Evolutionary conservation across 2,797 vertebrate genomes (phyloP), one percentile per base, ranked within the genome.

Genomic region (Clarias fuscus): DNA sequence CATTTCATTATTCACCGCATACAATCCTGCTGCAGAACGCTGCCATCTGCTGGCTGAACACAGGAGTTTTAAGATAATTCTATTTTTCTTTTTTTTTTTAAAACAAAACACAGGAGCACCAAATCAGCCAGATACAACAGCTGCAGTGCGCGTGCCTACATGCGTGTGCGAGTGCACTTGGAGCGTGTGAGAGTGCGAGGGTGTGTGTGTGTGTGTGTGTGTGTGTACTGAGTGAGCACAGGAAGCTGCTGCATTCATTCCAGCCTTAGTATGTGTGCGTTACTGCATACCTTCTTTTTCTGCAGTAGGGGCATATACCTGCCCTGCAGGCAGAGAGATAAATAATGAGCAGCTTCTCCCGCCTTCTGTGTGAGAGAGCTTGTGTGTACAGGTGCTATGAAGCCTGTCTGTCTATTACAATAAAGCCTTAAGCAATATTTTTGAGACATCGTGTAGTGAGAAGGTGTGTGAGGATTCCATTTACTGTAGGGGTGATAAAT

Each of bases 221-320:
- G 40, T 43, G 58, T 75, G 78, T 75, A 33, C 30, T 84, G 71
- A 18, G 65, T 17, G n/a, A 22, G 48, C 61, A 14, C 53, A 58
- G 70, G 80, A 78, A 90, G 89, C 77, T 58, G 81, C 73, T 75
- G 83, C 86, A 85, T 76, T 76, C 85, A 84, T 75, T 65, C 67
- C 79, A 80, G 87, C 85, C 48, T 48, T 48, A 48, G 48, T 48
- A 11, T 11, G 48, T 48, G 48, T 48, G 43, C 5, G 48, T 43
- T 43, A 68, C 15, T 33, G 8, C 48, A 82, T 90, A 91, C 90
- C 91, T 92, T 87, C 80, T 91, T 86, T 87, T 91, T 90, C 87
- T 90, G 91, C 91, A 92, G 89, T 86, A 90, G 78, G 88, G 91
- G 87, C 91, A 92, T 88, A 89, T 89, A 91, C 84, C 87, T 87